These are phyloP conservation scores for Drosophila basisetae DNA, from an alignment of 2,888 invertebrate genomes.

Conservation along the genomic window DNA sequence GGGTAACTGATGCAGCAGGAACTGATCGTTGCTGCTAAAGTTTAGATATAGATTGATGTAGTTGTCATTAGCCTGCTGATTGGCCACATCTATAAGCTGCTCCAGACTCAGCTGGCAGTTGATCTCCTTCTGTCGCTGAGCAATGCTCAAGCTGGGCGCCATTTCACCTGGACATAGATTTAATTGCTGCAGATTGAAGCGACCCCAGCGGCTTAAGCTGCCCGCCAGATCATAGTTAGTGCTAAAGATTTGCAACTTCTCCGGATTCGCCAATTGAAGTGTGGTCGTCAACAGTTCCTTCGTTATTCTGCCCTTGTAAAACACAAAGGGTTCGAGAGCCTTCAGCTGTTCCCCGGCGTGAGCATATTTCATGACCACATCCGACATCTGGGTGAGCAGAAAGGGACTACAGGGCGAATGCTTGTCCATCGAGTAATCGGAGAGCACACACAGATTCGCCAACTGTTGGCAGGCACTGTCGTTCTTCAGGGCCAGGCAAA, in stretches of 20 bases:
- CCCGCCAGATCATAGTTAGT: conserved; percentile 76
- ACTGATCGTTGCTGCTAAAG: conserved; percentile 69
- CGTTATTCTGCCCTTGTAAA: conserved; percentile 80
- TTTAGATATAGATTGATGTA: conserved; percentile 83
- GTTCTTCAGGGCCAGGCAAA: conserved; percentile 84
- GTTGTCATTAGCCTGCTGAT: conserved; percentile 64
- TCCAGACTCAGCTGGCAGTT: conserved; percentile 81
- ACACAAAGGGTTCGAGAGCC: conserved; percentile 82
- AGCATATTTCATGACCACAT: conserved; percentile 80
- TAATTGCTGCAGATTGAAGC: conserved; percentile 70
- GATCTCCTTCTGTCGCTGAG: conserved; percentile 40
- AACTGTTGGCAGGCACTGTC: conserved; percentile 88
- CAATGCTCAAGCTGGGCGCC: conserved; percentile 46
- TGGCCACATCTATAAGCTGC: conserved; percentile 81
- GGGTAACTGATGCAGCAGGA: conserved; percentile 80
- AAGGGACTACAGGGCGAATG: conserved; percentile 86
- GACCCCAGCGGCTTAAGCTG: conserved; percentile 74
- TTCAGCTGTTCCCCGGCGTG: conserved; percentile 76
- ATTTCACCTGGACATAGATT: conserved; percentile 74
- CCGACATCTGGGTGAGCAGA: conserved; percentile 82
- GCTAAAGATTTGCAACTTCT: conserved; percentile 66
- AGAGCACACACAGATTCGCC: conserved; percentile 89
- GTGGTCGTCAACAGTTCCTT: conserved; percentile 67
- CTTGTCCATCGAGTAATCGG: conserved; percentile 86
- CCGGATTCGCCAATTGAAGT: conserved; percentile 48